Evolutionary conservation across 2,113 vertebrate genomes (phyloP).

Genomic region (Ciconia maguari): DNA sequence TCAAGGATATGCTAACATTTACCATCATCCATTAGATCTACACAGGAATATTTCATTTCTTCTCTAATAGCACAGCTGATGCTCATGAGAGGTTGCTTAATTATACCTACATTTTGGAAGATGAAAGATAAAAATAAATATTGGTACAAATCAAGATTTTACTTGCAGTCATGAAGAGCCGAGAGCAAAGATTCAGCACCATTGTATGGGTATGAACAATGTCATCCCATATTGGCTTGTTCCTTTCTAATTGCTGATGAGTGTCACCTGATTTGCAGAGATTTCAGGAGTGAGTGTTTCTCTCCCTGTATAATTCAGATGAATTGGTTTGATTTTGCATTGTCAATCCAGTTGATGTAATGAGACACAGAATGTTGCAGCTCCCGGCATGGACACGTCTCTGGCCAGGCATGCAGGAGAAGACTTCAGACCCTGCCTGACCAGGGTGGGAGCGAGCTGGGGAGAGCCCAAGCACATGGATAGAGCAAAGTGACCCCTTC

Average conservation of each 20-base stretch:
- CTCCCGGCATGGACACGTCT: fast-evolving
- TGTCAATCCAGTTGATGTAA: background rate
- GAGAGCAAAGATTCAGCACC: background rate
- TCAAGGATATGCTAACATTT: conserved; percentile 1
- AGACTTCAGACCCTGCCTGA: background rate
- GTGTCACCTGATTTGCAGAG: background rate
- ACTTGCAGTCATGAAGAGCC: background rate
- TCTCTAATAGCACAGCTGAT: background rate
- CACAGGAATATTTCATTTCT: background rate
- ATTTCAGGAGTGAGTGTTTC: background rate
- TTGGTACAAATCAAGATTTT: background rate
- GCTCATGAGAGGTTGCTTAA: background rate
- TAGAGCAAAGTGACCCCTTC: background rate
- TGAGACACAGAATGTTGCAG: background rate
- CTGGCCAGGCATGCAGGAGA: background rate
- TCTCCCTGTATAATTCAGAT: background rate
- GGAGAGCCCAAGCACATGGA: background rate
- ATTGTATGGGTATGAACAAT: background rate
- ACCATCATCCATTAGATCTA: background rate
- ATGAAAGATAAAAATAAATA: conserved; percentile 2
- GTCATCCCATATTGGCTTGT: background rate
- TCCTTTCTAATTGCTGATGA: background rate
- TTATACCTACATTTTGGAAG: conserved; percentile 1
- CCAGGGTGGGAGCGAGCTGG: background rate
- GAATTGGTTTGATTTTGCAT: background rate